Base-by-base conservation (phyloP, 2,797 vertebrate species). In the Leucoraja ocellata region DNA sequence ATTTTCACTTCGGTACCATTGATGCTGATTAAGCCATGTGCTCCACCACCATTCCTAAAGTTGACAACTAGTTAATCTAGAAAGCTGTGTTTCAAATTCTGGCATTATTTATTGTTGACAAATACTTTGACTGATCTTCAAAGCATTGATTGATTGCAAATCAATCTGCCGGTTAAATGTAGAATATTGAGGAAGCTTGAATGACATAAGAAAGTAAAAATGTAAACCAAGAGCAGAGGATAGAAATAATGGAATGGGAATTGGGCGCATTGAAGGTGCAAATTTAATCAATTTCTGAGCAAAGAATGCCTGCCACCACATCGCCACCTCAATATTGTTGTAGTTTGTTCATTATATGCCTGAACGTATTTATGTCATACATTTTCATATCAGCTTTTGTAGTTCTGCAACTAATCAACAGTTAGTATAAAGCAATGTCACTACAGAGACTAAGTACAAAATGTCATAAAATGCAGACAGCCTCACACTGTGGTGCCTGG, bases 61-160 rank as follows among this genome's bases (percentile, higher is more conserved):
- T 46, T 28, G 39, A 18, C 74, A 32, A 18, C 46, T 36, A 5
- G 90, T 54, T 46, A 74, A 25, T 91, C 23, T 74, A 54, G 61
- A 65, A 11, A 91, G 10, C 14, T 71, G 68, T 68, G 68, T 74
- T 74, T 74, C 68, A 23, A 91, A 74, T 91, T 39, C 39, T 73
- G 46, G 18, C 61, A 88, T 63, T 86, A 63, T 88, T 88, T 88
- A 88, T 16, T 65, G 28, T 88, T 88, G 61, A 14, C 28, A 84
- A 84, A 88, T 88, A 88, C 8, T 28, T 13, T 65, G 58, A 88
- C 61, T 88, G 14, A 88, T 88, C 84, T 36, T 36, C 8, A 63
- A n/a, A 65, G 61, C 61, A 88, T 5, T 65, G 61, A 18, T 16
- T 36, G 63, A 65, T 21, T 65, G n/a, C 61, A 88, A 65, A 88